Percentiles rank a stretch among this genome's conserved stretches.
phyloP scores from a whole-genome alignment of 1,140 invertebrate genomes.

The Leptopilina boulardi region DNA sequence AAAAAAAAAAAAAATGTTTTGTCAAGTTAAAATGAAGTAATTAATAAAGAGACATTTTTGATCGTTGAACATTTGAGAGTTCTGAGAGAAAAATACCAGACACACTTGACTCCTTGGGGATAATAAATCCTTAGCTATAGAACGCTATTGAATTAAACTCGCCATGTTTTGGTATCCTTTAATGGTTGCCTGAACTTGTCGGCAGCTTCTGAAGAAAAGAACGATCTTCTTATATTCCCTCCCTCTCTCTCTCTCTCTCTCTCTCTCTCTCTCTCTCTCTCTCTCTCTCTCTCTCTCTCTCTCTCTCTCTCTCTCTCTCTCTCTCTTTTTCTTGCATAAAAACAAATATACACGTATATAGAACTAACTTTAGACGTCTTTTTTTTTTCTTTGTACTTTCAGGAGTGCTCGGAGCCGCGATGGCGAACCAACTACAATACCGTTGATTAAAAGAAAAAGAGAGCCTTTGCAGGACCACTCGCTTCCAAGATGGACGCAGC shows the following conservation, averaged over 20 bases:
- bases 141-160: slow-evolving; percentile 25
- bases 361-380: slow-evolving; percentile 14
- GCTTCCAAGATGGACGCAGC: slow-evolving; percentile 63
- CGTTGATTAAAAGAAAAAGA: slow-evolving; percentile 57
- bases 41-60: slow-evolving; percentile 23
- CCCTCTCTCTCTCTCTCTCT: too few relatives aligned
- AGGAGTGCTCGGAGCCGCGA: slow-evolving; percentile 58
- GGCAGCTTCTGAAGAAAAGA: slow-evolving; percentile 31
- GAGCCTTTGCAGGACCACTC: slow-evolving; percentile 57
- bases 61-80: slow-evolving; percentile 21
- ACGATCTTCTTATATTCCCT: neutral
- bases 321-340: slow-evolving; percentile 10
- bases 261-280: too few relatives aligned
- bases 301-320: too few relatives aligned
- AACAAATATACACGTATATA: slow-evolving; percentile 9
- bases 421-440: slow-evolving; percentile 58
- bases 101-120: neutral
- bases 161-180: slow-evolving; percentile 27
- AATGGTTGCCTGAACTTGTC: slow-evolving; percentile 29
- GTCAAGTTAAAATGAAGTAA: neutral
- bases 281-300: too few relatives aligned
- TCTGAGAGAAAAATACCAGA: slow-evolving; percentile 22
- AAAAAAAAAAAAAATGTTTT: neutral
- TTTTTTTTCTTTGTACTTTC: slow-evolving; percentile 45
- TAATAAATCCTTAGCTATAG: neutral